These are phyloP conservation scores for Ctenopoma kingsleyae DNA, from an alignment of 2,797 vertebrate species.

Conservation along the genomic window DNA sequence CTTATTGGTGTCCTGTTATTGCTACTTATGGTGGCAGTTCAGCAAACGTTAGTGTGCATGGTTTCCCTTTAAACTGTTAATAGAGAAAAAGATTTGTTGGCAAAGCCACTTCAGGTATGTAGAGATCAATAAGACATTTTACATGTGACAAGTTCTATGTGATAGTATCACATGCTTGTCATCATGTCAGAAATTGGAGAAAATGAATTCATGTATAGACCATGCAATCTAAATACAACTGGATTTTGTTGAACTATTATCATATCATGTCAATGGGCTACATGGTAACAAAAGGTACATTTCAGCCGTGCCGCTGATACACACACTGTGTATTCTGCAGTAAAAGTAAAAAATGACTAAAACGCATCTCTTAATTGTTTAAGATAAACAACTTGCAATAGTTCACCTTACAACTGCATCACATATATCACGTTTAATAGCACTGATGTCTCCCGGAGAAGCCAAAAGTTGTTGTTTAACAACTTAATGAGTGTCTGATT, in stretches of 20 bases:
- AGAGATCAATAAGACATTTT: neutral
- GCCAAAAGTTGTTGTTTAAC: slow-evolving; percentile 68
- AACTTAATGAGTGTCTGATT: slow-evolving; percentile 74
- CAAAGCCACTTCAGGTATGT: neutral
- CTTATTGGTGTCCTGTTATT: neutral
- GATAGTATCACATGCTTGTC: neutral
- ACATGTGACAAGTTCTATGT: neutral
- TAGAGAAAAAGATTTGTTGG: neutral
- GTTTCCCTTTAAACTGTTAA: neutral
- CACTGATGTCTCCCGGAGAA: slow-evolving; percentile 56
- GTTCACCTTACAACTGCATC: slow-evolving; percentile 34
- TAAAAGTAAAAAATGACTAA: neutral
- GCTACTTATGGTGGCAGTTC: neutral
- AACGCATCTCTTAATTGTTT: slow-evolving; percentile 35
- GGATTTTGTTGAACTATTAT: slow-evolving; percentile 1
- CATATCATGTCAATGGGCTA: neutral
- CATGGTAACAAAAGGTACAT: neutral
- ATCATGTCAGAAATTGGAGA: neutral
- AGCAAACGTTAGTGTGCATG: neutral
- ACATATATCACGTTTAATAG: slow-evolving; percentile 66
- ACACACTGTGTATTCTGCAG: neutral
- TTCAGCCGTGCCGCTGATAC: neutral
- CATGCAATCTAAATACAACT: neutral
- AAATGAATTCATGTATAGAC: neutral
- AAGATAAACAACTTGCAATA: slow-evolving; percentile 28